These are phyloP conservation scores for Eudorcas thomsonii DNA, from an alignment of 2,113 vertebrate genomes.

Conservation along the genomic window DNA sequence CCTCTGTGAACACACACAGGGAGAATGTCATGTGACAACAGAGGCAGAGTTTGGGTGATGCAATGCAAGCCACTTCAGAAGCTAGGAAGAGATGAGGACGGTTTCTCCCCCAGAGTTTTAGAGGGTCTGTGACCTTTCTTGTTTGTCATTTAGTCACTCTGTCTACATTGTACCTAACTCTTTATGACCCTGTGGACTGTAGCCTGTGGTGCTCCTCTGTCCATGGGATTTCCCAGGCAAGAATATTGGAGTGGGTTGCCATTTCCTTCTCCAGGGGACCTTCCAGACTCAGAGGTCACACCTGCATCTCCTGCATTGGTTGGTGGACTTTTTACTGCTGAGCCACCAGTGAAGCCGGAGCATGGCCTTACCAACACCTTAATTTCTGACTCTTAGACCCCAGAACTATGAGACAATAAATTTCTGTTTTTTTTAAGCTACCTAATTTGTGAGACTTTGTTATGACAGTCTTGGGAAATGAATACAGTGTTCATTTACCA, in stretches of 20 bases:
- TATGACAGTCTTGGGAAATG: neutral
- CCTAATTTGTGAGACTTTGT: neutral
- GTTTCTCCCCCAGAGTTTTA: neutral
- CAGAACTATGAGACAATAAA: neutral
- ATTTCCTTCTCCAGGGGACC: neutral
- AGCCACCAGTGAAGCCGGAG: neutral
- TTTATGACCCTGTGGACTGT: neutral
- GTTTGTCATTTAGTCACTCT: neutral
- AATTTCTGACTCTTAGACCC: neutral
- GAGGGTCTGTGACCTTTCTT: neutral
- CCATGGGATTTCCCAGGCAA: neutral
- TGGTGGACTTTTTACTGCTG: neutral
- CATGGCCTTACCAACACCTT: neutral
- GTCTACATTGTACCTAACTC: neutral
- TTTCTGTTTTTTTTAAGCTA: neutral
- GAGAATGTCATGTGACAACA: neutral
- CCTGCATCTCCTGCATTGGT: neutral
- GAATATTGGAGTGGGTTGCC: neutral
- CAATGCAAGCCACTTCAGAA: neutral
- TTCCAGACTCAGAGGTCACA: neutral
- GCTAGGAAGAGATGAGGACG: neutral
- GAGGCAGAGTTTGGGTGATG: neutral
- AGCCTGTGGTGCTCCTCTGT: neutral
- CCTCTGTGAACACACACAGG: neutral
- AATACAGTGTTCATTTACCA: neutral